phyloP scores from a whole-genome alignment of 1,140 invertebrate species.

The Orussus abietinus region DNA sequence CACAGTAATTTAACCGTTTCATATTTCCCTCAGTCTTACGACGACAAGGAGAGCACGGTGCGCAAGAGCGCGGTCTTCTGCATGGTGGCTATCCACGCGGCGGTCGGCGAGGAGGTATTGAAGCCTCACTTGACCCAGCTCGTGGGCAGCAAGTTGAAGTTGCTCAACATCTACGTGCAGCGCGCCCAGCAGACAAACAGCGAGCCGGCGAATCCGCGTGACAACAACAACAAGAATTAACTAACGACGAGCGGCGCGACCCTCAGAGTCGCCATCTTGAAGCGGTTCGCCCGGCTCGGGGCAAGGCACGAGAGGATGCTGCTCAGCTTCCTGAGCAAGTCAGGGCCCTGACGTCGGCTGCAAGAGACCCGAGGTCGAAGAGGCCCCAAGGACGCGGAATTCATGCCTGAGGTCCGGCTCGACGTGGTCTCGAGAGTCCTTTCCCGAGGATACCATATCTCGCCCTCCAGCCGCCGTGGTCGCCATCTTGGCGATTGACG shows the following conservation, averaged over 20 bases:
- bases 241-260: constrained; percentile 35
- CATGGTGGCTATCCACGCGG: constrained; percentile 86
- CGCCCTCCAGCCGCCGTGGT: neutral
- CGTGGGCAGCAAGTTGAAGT: constrained; percentile 79
- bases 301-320: constrained; percentile 39
- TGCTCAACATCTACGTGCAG: constrained; percentile 72
- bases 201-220: constrained; percentile 46
- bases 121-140: constrained; percentile 74
- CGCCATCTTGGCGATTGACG: constrained; percentile 2
- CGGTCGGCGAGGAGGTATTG: constrained; percentile 78
- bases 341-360: constrained; percentile 24
- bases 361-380: neutral
- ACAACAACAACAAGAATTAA: constrained; percentile 45
- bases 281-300: constrained; percentile 39
- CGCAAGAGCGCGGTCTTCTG: constrained; percentile 93
- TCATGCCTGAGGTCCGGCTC: too few relatives aligned
- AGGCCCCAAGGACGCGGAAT: neutral
- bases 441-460: too few relatives aligned
- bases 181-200: constrained; percentile 52
- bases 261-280: constrained; percentile 44
- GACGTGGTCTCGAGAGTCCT: too few relatives aligned
- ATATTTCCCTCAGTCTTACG: constrained; percentile 80
- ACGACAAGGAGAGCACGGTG: constrained; percentile 81
- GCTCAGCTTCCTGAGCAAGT: constrained; percentile 43
- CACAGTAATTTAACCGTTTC: neutral